A percentile compares a stretch with the other conserved stretches of the same genome.
Conservation (phyloP, 1,140 invertebrate species). For the Zaprionus ghesquierei region DNA sequence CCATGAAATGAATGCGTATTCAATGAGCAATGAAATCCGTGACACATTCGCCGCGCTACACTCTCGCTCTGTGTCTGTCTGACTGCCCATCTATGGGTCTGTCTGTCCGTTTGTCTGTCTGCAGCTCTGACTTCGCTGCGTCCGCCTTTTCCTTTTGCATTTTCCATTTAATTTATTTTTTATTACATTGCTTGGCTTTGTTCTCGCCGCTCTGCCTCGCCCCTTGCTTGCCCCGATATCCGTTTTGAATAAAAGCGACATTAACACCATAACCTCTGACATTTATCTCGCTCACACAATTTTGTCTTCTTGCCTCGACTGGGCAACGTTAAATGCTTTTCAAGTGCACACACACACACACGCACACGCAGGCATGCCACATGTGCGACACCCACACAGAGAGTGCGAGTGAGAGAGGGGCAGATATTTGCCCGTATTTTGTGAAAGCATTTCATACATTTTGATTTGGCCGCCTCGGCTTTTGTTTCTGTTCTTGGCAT, state of each 20-base stretch:
- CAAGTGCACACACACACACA: conserved; percentile 44
- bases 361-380: conserved; percentile 22
- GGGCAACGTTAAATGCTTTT: conserved; percentile 57
- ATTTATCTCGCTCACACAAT: conserved; percentile 55
- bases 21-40: conserved; percentile 81
- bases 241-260: conserved; percentile 79
- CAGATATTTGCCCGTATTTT: conserved; percentile 21
- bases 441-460: conserved; percentile 52
- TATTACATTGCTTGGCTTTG: conserved; percentile 66
- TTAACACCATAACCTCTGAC: conserved; percentile 79
- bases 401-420: background rate
- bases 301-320: conserved; percentile 22
- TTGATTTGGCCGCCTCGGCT: conserved; percentile 38
- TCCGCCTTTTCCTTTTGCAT: conserved; percentile 51
- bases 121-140: conserved; percentile 13
- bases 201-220: conserved; percentile 28
- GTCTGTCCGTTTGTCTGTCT: conserved; percentile 12
- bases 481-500: conserved; percentile 51
- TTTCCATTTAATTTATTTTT: conserved; percentile 81
- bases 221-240: conserved; percentile 50
- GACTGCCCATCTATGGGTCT: background rate
- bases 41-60: conserved; percentile 75
- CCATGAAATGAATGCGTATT: conserved; percentile 78
- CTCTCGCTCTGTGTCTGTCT: conserved; percentile 1
- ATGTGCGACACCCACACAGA: conserved; percentile 19